Percentiles rank a stretch among this genome's conserved stretches.
Evolutionary conservation across 2,888 invertebrate genomes (phyloP).

Genomic region (Agrochola litura): DNA sequence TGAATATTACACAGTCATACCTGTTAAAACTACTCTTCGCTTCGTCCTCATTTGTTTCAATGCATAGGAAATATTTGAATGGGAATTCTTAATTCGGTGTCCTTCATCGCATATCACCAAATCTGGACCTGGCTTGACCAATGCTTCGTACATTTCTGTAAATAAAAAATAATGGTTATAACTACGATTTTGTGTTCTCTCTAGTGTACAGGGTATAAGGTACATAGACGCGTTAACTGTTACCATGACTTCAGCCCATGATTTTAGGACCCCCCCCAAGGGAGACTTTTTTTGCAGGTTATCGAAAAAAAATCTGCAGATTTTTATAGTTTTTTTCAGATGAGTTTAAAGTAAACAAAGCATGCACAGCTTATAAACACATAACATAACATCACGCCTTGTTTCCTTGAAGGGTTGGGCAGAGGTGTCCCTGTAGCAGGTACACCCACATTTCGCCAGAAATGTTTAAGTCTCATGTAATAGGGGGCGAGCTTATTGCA

Average conservation of each 20-base stretch:
- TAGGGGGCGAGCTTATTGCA: too few species aligned
- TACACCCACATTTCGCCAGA: too few species aligned
- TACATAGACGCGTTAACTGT: not conserved
- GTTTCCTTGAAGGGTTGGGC: too few species aligned
- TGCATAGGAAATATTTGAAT: slow-evolving; percentile 98
- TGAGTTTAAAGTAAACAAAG: too few species aligned
- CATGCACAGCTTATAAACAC: not conserved
- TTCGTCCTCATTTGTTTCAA: slow-evolving; percentile 98
- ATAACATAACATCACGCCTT: too few species aligned
- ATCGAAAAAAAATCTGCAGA: not conserved
- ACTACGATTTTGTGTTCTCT: not conserved
- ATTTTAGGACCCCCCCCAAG: not conserved
- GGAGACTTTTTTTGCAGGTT: not conserved
- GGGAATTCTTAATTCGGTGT: slow-evolving; percentile 99
- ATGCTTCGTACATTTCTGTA: slow-evolving; percentile 94
- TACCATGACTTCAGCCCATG: not conserved
- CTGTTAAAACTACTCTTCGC: slow-evolving; percentile 98
- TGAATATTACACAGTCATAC: slow-evolving; percentile 69
- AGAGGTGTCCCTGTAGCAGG: too few species aligned
- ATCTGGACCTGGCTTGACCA: slow-evolving; percentile 98
- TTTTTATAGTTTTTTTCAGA: not conserved
- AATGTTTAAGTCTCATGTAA: too few species aligned
- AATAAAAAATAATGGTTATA: slow-evolving; percentile 51
- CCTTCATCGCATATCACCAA: slow-evolving; percentile 99
- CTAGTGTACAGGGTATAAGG: not conserved